Percentiles rank a stretch among this genome's conserved stretches.
Conservation (phyloP, 1,140 invertebrate species). For the Platyscapa corneri region DNA sequence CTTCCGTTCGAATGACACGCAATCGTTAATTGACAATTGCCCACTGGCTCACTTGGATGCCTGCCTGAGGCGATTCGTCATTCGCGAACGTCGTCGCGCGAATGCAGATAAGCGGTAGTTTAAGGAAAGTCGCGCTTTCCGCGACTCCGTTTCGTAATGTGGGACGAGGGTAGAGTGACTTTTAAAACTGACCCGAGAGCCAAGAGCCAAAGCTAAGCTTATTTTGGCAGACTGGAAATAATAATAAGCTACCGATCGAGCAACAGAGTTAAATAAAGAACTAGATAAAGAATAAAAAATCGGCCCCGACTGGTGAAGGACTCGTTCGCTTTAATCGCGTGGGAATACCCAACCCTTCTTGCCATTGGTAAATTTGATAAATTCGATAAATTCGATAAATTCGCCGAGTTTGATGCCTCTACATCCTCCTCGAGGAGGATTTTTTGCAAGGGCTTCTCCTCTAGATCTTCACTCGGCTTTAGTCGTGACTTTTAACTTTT, state of each 20-base stretch:
- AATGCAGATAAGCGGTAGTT: no score
- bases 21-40: neutral
- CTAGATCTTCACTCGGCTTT: neutral
- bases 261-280: slow-evolving; percentile 2
- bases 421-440: neutral
- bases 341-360: neutral
- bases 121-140: no score
- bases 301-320: no score
- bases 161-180: no score
- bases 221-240: no score
- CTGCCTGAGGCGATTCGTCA: neutral
- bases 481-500: slow-evolving; percentile 13
- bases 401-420: neutral
- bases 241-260: no score
- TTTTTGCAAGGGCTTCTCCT: neutral
- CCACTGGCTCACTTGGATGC: neutral
- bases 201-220: neutral
- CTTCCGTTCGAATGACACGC: neutral
- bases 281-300: no score
- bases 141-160: no score
- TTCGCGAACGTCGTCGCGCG: neutral
- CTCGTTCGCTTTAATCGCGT: no score
- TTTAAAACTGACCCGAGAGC: no score
- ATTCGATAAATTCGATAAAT: neutral
- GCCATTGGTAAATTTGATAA: neutral